Evolutionary conservation across 2,888 invertebrate species (phyloP).

Genomic region (Hololepta plana): DNA sequence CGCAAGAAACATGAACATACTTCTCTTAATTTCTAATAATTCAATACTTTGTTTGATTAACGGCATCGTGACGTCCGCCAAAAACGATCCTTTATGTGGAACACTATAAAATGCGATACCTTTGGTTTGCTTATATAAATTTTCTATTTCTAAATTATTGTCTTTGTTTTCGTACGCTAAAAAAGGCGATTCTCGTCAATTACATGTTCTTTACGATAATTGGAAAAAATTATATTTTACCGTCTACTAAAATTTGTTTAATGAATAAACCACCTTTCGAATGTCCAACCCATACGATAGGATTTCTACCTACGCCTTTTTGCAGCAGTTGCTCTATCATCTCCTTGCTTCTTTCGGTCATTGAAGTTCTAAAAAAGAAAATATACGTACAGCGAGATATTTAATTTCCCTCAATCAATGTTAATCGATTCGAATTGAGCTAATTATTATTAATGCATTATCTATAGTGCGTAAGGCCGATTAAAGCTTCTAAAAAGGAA

Average conservation of each 20-base stretch:
- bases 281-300: slow-evolving; percentile 71
- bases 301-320: slow-evolving; percentile 51
- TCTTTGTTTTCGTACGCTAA: slow-evolving; percentile 16
- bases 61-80: slow-evolving; percentile 57
- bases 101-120: slow-evolving; percentile 74
- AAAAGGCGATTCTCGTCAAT: background rate
- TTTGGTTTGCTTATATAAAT: slow-evolving; percentile 36
- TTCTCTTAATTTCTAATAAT: slow-evolving; percentile 58
- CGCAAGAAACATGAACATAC: slow-evolving; percentile 28
- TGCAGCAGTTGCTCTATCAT: slow-evolving; percentile 46
- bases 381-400: background rate
- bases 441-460: no score
- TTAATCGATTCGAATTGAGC: no score
- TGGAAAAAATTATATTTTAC: slow-evolving; percentile 21
- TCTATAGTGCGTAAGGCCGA: no score
- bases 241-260: slow-evolving; percentile 62
- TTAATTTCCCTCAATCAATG: no score
- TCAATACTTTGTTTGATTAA: slow-evolving; percentile 61
- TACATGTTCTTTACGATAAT: slow-evolving; percentile 1
- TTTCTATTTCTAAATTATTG: slow-evolving; percentile 20
- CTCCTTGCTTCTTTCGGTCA: slow-evolving; percentile 50
- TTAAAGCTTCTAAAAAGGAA: background rate
- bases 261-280: slow-evolving; percentile 80
- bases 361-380: slow-evolving; percentile 32
- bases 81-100: slow-evolving; percentile 66